Evolutionary conservation across 2,113 vertebrate species (phyloP).

Genomic region (Muntiacus reevesi): DNA sequence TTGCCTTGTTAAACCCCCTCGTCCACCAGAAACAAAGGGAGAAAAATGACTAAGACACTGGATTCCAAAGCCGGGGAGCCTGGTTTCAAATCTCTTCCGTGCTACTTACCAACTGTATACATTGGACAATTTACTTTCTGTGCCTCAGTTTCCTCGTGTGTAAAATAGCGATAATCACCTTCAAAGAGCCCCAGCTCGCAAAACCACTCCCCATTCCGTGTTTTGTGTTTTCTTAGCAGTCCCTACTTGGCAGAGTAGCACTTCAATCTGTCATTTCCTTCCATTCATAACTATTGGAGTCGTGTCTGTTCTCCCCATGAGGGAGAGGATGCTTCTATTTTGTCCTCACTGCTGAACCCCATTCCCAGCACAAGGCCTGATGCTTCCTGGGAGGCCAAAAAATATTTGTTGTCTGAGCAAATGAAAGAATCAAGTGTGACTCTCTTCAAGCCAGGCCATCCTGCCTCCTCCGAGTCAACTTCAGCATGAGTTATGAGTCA

Average conservation of each 20-base stretch:
- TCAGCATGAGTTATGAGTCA: constrained; percentile 27
- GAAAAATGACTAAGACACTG: neutral
- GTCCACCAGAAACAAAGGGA: neutral
- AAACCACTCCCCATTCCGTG: neutral
- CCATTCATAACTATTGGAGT: neutral
- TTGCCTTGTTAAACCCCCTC: neutral
- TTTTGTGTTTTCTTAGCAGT: neutral
- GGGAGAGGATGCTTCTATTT: neutral
- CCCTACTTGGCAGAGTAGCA: neutral
- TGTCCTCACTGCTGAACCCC: neutral
- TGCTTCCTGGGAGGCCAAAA: neutral
- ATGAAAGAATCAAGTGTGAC: neutral
- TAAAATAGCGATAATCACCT: neutral
- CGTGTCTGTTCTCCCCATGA: neutral
- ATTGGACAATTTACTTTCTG: neutral
- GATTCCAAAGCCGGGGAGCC: neutral
- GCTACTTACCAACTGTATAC: neutral
- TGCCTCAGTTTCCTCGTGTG: neutral
- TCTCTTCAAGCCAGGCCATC: neutral
- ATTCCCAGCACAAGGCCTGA: neutral
- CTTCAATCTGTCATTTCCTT: neutral
- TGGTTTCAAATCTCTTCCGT: neutral
- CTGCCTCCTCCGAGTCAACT: neutral
- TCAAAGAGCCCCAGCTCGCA: neutral
- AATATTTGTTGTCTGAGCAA: neutral